Conservation (phyloP, 2,113 vertebrate species). For the Calonectris borealis region DNA sequence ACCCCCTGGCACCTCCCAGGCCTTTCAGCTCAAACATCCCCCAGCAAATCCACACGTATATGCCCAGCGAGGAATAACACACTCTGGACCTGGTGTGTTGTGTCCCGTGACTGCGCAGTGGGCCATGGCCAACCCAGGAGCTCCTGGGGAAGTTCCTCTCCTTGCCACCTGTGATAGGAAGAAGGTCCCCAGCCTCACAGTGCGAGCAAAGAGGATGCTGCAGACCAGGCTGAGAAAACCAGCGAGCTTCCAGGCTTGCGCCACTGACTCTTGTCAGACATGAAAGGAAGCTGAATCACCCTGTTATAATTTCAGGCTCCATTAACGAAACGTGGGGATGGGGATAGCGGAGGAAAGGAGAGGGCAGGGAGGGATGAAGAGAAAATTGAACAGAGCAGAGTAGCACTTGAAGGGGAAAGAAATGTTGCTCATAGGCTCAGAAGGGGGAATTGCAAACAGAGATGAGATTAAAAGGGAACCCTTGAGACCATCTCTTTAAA, state of each 20-base stretch:
- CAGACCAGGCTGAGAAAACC: background rate
- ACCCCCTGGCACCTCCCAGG: background rate
- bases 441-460: slow-evolving; percentile 53
- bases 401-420: slow-evolving; percentile 38
- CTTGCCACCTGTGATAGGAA: background rate
- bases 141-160: background rate
- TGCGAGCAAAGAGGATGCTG: background rate
- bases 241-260: background rate
- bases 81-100: background rate
- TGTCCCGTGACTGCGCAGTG: background rate
- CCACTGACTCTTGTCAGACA: background rate
- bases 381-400: slow-evolving; percentile 52
- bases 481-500: slow-evolving; percentile 53
- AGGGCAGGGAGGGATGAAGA: slow-evolving; percentile 47
- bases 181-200: background rate
- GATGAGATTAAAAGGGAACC: slow-evolving; percentile 57
- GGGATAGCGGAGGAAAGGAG: background rate
- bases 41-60: background rate
- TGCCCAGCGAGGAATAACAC: background rate
- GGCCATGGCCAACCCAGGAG: background rate
- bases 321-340: slow-evolving; percentile 51
- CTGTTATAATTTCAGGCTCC: slow-evolving; percentile 49
- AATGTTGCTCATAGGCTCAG: slow-evolving; percentile 35
- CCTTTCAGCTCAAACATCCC: background rate
- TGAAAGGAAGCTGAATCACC: background rate